Evolutionary conservation across 2,888 invertebrate genomes (phyloP).

Genomic region (Julus scanicus): DNA sequence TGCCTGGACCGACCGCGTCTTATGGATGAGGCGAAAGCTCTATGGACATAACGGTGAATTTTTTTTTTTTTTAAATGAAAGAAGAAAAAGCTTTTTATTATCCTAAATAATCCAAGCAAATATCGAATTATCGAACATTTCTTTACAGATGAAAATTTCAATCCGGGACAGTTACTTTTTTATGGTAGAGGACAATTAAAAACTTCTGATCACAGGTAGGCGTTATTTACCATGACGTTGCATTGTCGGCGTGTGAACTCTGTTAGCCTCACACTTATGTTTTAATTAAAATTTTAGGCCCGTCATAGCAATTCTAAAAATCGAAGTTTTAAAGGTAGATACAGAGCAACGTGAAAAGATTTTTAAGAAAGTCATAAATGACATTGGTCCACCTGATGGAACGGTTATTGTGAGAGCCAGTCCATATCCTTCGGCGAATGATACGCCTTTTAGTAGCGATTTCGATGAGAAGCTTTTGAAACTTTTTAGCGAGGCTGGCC

Average conservation of each 20-base stretch:
- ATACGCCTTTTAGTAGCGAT: conserved; percentile 80
- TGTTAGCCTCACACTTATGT: conserved; percentile 23
- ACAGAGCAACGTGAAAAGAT: conserved; percentile 79
- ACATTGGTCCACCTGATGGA: conserved; percentile 94
- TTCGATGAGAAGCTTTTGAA: conserved; percentile 83
- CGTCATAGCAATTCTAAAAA: conserved; percentile 89
- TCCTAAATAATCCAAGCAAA: not conserved
- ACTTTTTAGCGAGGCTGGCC: conserved; percentile 83
- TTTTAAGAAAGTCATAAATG: conserved; percentile 84
- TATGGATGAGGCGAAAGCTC: conserved; percentile 85
- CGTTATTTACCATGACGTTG: conserved; percentile 12
- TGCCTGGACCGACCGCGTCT: conserved; percentile 98
- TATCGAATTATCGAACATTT: not conserved
- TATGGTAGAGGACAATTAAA: conserved; percentile 96
- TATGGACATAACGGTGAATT: conserved; percentile 55
- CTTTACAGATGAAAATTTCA: conserved; percentile 68
- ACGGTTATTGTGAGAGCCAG: conserved; percentile 79
- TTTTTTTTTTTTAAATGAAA: too few relatives aligned
- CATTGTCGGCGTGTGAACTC: not conserved
- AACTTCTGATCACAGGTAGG: conserved; percentile 88
- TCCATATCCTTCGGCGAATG: conserved; percentile 64
- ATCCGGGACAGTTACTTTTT: conserved; percentile 81
- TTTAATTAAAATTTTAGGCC: conserved; percentile 72
- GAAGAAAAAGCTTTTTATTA: not conserved
- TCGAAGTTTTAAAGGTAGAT: conserved; percentile 86